Conservation (phyloP, 2,888 invertebrate species). For the Hofmannophila pseudospretella region DNA sequence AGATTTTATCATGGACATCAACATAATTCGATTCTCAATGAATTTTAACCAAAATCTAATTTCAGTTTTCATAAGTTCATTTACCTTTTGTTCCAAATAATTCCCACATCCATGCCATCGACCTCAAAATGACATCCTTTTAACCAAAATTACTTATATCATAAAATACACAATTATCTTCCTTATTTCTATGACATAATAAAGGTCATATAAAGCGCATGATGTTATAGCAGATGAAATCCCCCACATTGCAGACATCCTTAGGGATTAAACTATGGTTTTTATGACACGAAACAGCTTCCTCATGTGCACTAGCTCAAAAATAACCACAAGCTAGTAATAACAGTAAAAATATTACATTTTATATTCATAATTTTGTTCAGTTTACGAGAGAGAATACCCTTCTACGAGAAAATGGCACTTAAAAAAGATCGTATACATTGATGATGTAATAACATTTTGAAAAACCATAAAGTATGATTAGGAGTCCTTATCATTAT, state of each 20-base stretch:
- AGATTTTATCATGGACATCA: no score
- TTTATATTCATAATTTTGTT: no score
- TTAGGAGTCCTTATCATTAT: no score
- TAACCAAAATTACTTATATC: neutral
- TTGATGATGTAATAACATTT: no score
- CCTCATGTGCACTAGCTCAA: slow-evolving; percentile 21
- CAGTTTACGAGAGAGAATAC: no score
- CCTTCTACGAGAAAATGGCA: no score
- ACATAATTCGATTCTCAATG: no score
- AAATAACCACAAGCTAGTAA: slow-evolving; percentile 3
- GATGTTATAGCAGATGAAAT: slow-evolving; percentile 7
- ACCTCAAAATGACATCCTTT: neutral
- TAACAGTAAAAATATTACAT: no score
- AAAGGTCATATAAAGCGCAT: neutral
- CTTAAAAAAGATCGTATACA: no score
- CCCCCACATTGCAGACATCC: slow-evolving; percentile 26
- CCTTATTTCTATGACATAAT: neutral
- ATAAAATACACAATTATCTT: neutral
- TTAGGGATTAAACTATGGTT: slow-evolving; percentile 26
- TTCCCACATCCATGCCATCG: neutral
- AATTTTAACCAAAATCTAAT: no score
- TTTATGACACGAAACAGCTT: slow-evolving; percentile 26
- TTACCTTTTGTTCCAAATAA: neutral
- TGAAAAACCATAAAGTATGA: no score
- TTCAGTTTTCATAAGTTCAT: no score